Conservation (phyloP, 2,113 vertebrate genomes). For the Puffinus mauretanicus region DNA sequence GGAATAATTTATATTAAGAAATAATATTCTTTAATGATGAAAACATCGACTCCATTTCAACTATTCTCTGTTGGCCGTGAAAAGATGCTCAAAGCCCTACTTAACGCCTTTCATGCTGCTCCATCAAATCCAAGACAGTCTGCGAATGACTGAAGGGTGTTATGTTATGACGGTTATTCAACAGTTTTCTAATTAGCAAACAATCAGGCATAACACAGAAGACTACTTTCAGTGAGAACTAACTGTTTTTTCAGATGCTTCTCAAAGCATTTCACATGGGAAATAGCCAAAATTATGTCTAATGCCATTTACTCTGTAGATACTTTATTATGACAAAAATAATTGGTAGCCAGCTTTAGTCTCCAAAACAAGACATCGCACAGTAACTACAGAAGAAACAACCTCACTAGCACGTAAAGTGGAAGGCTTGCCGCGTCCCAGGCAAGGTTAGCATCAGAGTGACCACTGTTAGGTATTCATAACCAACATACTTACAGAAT, state of each 20-base stretch:
- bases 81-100: neutral
- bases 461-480: neutral
- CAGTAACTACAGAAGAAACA: neutral
- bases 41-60: neutral
- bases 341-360: neutral
- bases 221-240: neutral
- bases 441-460: neutral
- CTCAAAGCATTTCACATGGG: neutral
- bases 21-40: neutral
- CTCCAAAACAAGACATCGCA: neutral
- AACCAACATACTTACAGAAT: neutral
- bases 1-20: neutral
- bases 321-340: neutral
- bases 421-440: neutral
- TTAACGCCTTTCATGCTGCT: neutral
- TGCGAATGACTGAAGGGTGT: neutral
- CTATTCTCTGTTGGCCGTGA: neutral
- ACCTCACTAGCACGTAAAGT: fast-evolving
- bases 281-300: neutral
- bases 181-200: neutral
- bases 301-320: neutral
- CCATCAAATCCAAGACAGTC: neutral
- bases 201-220: neutral
- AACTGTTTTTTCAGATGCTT: neutral
- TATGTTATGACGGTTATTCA: neutral